Base-by-base conservation (phyloP, 1,140 invertebrate genomes). In the Fopius arisanus region DNA sequence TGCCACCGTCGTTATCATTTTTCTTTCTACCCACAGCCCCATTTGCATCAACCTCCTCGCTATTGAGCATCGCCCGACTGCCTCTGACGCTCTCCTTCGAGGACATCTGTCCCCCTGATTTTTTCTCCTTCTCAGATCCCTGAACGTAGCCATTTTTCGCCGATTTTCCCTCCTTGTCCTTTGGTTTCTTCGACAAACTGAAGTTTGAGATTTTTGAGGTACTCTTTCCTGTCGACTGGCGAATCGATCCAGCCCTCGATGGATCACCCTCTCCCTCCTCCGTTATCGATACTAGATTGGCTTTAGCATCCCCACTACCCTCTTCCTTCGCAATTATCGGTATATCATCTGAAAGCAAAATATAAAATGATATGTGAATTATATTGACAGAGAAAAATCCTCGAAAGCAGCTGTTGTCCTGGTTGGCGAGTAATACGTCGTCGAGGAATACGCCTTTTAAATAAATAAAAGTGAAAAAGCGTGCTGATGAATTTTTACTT, bases 241-340 rank as follows among this genome's bases (percentile, higher is more conserved):
- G 84, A 29, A 84, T 78, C 7, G 84, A 85, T 66, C 84, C 84
- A 26, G 75, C 14, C 41, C 84, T 80, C 51, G 65, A 80, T 14
- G 81, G 73, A 9, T 86, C 85, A 0, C 74, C 12, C 75, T 86
- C 84, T 70, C 83, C 78, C 70, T 86, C 86, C 67, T 87, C 85
- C 2, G 81, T 81, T 66, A 87, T 87, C 2, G 86, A 86, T 4
- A 86, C 83, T 40, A 87, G 74, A 76, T 86, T 85, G 59, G 75
- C 78, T 68, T 86, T 86, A 41, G 76, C 78, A 19, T 86, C 86
- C 26, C 71, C 74, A 10, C 63, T 69, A 31, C 78, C 77, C 6
- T 87, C 85, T 19, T 87, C 85, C 65, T 86, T 87, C 26, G 70
- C 75, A 7, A 85, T 77, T 66, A 87, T 86, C 7, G 86, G 86